A percentile compares a stretch with the other conserved stretches of the same genome.
Evolutionary conservation across 2,797 vertebrate species (phyloP).

Genomic region (Aphelocoma californica): DNA sequence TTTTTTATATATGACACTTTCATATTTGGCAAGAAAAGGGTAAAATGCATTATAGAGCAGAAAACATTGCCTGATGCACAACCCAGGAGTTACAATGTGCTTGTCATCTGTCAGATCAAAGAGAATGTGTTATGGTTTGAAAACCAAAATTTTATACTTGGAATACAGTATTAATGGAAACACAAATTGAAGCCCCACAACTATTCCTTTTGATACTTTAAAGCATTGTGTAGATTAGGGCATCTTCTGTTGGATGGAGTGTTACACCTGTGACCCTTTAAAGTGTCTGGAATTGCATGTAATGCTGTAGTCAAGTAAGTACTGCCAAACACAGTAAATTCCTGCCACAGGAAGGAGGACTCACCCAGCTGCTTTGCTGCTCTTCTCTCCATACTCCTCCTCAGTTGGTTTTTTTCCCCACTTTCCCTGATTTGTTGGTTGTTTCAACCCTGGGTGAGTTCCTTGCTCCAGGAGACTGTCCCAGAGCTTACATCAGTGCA

Average conservation of each 20-base stretch:
- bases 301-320: not conserved
- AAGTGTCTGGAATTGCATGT: not conserved
- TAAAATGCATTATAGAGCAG: not conserved
- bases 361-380: not conserved
- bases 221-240: not conserved
- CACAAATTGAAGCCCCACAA: not conserved
- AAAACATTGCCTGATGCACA: not conserved
- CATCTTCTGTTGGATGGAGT: not conserved
- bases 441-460: not conserved
- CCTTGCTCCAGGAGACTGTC: not conserved
- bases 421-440: not conserved
- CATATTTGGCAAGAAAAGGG: not conserved
- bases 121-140: not conserved
- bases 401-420: not conserved
- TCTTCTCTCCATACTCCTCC: not conserved
- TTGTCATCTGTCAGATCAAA: not conserved
- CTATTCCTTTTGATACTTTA: not conserved
- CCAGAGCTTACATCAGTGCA: not conserved
- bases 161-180: not conserved
- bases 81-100: not conserved
- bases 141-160: not conserved
- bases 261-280: not conserved
- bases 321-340: not conserved
- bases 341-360: not conserved
- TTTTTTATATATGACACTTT: not conserved